Evolutionary conservation across 1,140 invertebrate genomes (phyloP).

Genomic region (Lepeophtheirus salmonis): DNA sequence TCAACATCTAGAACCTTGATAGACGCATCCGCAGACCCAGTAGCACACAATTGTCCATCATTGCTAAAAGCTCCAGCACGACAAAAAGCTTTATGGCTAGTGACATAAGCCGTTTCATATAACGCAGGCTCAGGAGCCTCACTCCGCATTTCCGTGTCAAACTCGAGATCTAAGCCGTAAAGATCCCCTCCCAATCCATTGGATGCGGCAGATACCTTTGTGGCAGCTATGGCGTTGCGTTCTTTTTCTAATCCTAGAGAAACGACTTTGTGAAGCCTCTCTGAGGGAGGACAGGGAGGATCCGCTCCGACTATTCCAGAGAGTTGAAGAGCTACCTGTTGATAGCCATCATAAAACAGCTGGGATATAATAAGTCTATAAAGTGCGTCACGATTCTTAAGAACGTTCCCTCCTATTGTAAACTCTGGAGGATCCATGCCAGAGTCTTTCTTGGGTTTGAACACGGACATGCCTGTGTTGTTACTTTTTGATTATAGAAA

Average conservation of each 20-base stretch:
- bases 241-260: constrained; percentile 67
- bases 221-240: constrained; percentile 9
- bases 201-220: background rate
- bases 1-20: constrained; percentile 98
- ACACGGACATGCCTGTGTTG: too few species aligned
- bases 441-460: background rate
- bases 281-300: constrained; percentile 81
- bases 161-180: constrained; percentile 64
- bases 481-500: too few species aligned
- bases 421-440: background rate
- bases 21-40: constrained; percentile 90
- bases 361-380: constrained; percentile 20
- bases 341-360: constrained; percentile 23
- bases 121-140: constrained; percentile 78
- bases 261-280: constrained; percentile 66
- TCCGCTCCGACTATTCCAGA: constrained; percentile 47
- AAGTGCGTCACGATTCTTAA: constrained; percentile 16
- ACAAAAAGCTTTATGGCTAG: constrained; percentile 91
- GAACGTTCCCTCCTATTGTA: background rate
- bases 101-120: constrained; percentile 97
- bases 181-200: background rate
- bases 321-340: constrained; percentile 15
- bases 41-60: constrained; percentile 89
- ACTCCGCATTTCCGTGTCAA: constrained; percentile 68
- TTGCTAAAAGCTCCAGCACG: constrained; percentile 56